Evolutionary conservation across 2,797 vertebrate species (phyloP).

Genomic region (Fundulus diaphanus): DNA sequence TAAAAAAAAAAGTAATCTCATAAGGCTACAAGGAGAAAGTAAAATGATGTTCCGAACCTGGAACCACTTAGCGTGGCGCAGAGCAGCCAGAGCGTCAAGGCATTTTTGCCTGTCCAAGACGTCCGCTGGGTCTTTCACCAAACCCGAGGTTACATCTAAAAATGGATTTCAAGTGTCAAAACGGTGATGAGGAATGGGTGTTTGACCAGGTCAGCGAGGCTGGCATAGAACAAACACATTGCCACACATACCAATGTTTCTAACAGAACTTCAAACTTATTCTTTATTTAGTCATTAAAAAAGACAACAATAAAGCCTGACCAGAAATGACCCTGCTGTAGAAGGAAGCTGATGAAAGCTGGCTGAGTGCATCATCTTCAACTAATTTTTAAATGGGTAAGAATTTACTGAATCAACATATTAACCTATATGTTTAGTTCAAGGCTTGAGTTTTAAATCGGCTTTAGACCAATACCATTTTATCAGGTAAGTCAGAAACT

Average conservation of each 20-base stretch:
- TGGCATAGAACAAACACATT: constrained; percentile 92
- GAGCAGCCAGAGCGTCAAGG: constrained; percentile 99
- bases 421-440: neutral
- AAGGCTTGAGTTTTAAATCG: constrained; percentile 6
- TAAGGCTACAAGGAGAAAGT: constrained; percentile 99
- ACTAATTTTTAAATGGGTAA: neutral
- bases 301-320: constrained; percentile 4
- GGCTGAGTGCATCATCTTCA: neutral
- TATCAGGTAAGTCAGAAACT: constrained; percentile 53
- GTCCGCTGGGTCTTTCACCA: constrained; percentile 99
- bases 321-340: constrained; percentile 4
- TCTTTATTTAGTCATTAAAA: constrained; percentile 15
- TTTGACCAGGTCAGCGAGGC: constrained; percentile 99
- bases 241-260: constrained; percentile 94
- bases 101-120: constrained; percentile 99
- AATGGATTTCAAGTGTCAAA: constrained; percentile 99
- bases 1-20: constrained; percentile 86
- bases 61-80: constrained; percentile 99
- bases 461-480: constrained; percentile 49
- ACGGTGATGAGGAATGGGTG: constrained; percentile 99
- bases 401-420: neutral
- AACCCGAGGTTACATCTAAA: constrained; percentile 99
- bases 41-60: constrained; percentile 99
- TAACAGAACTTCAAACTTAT: constrained; percentile 32
- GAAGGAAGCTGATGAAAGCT: constrained; percentile 8